Base-by-base conservation (phyloP, 2,888 invertebrate species). In the Tridacna crocea region DNA sequence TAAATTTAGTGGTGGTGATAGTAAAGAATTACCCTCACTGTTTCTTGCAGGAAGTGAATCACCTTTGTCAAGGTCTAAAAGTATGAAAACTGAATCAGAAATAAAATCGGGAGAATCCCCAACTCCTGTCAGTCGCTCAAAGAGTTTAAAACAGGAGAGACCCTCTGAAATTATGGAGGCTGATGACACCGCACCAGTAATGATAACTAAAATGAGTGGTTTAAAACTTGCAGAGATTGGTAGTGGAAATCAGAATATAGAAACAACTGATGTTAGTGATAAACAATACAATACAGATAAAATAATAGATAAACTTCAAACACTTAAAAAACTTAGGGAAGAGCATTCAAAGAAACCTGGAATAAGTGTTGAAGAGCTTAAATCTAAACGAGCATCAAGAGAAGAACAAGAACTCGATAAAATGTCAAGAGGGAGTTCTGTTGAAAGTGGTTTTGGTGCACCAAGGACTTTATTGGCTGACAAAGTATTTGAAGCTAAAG, bases 21-120 rank as follows among this genome's bases (percentile, higher is more conserved):
- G 61, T n/a, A 79, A 83, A 26, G 83, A 85, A 58, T 68, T 84
- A 19, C 89, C 89, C 0, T 89, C 88, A 26, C 76, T 89, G 27
- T 89, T 89, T 72, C 68, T 85, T 12, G 82, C 88, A 0, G 80
- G 85, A 68, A 79, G 68, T 63, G 61, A 82, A 46, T 55, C 70
- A 19, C 51, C 77, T 51, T 55, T 89, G 55, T 74, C 77, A 60
- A 80, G 89, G 65, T 89, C 89, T 27, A 79, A 80, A 82, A 89
- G 89, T 79, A 65, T 89, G 63, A 86, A 83, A 72, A 82, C 80
- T 48, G 82, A 82, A 65, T 83, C 88, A 24, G 87, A 88, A 11
- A 80, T 55, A 19, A 88, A 88, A 78, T 48, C 70, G 55, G 80
- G 82, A n/a, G 36, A 72, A 17, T 19, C 72, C 47, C 17, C 79